Conservation (phyloP, 2,797 vertebrate genomes). For the Babyrousa celebensis region DNA sequence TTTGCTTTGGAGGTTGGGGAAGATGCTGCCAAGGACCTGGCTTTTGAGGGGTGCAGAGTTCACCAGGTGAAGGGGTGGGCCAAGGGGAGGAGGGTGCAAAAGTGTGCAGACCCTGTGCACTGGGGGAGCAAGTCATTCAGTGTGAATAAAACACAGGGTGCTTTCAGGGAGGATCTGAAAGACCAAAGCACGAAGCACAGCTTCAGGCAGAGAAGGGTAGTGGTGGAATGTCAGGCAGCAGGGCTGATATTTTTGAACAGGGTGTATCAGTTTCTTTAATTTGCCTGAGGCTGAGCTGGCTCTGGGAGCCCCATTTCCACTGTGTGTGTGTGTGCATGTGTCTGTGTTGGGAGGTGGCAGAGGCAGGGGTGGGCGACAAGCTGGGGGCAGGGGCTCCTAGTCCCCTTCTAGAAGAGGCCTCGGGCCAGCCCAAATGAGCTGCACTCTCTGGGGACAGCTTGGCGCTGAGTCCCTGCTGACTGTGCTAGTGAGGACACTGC, state of each 20-base stretch:
- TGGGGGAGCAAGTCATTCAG: neutral
- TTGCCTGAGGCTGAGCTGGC: neutral
- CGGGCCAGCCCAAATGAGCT: neutral
- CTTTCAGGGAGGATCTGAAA: neutral
- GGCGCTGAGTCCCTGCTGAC: neutral
- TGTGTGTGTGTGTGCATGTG: neutral
- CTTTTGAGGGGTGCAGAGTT: neutral
- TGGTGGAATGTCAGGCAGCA: neutral
- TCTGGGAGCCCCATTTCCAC: neutral
- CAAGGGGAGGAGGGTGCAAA: too few relatives aligned
- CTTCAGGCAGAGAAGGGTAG: neutral
- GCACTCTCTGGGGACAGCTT: neutral
- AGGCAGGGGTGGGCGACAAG: neutral
- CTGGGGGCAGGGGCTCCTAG: neutral
- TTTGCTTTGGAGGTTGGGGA: neutral
- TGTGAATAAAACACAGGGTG: rapidly evolving
- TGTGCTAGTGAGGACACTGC: neutral
- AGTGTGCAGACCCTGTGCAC: neutral
- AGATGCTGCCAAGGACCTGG: neutral
- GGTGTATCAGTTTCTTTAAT: neutral
- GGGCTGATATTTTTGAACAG: neutral
- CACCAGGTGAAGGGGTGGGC: neutral
- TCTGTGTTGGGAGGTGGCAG: neutral
- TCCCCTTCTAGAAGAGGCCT: neutral
- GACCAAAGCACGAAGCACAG: neutral